Conservation (phyloP, 2,797 vertebrate genomes). For the Sebastes kiyomatsui region DNA sequence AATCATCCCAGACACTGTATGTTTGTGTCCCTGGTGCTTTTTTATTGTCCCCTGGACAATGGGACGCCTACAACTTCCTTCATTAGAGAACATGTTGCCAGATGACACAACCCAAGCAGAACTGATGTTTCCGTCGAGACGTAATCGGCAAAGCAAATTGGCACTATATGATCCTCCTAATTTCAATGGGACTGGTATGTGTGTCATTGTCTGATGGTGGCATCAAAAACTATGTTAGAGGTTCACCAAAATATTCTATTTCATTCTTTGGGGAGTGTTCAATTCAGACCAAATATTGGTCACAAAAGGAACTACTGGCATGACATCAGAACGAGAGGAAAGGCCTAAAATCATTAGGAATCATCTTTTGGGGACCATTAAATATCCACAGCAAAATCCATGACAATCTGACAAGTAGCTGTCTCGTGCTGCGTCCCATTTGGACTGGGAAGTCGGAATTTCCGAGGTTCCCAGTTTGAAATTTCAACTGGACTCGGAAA, state of each 20-base stretch:
- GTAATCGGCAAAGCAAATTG: background rate
- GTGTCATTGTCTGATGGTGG: background rate
- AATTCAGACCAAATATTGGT: background rate
- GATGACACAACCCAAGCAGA: background rate
- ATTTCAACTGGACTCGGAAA: no score
- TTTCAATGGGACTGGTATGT: background rate
- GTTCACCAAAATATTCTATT: background rate
- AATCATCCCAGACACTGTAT: no score
- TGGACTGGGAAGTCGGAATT: no score
- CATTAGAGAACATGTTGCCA: background rate
- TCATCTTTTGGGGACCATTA: no score
- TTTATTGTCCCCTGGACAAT: no score
- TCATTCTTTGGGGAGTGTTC: no score
- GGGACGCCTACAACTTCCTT: background rate
- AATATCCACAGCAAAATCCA: background rate
- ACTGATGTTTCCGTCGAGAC: background rate
- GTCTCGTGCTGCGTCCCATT: no score
- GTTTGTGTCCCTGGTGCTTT: no score
- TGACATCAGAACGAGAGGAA: background rate
- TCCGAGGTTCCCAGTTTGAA: no score
- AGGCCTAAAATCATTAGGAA: no score
- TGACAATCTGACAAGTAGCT: no score
- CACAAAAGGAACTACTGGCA: background rate
- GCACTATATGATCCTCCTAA: background rate
- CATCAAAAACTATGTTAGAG: background rate